Evolutionary conservation across 1,140 invertebrate species (phyloP), one percentile per base, ranked within the genome.

Genomic region (Drosophila ohnishii): DNA sequence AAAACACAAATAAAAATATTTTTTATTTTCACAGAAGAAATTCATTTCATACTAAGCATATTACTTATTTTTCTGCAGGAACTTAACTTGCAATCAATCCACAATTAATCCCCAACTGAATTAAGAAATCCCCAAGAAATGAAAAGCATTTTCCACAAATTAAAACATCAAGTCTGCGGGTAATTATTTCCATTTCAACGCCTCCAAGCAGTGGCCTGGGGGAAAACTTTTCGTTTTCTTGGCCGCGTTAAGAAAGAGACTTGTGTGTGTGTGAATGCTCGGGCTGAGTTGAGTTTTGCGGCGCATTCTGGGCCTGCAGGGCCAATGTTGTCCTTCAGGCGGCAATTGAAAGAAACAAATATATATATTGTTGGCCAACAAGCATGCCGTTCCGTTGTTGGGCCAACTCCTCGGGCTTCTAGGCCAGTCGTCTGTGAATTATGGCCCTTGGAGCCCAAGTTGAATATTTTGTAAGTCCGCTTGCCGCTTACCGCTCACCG

Each of bases 171-270:
- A 77, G 84, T 87, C 84, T 88, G 83, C 72, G 74, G 67, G 71
- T 83, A 88, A 88, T 87, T 87, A 87, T 83, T 88, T 87, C 84
- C 79, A 80, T 71, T 62, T 62, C 75, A 79, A 73, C 83, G 84
- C 84, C 72, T 75, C 63, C 69, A 55, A 22, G 22, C 16, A 50
- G 30, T 47, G 51, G 59, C 63, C 45, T 32, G 56, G 39, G 44
- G 47, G 16, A 53, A 82, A 82, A 83, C 34, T 73, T 79, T 79
- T 65, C 55, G 30, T 57, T 64, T 71, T 75, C 53, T 65, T 56
- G 61, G 53, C 51, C 48, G 32, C 35, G 37, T 19, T 51, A 32
- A 62, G 48, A 47, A 58, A 65, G 77, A 75, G 62, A 86, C 78
- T 86, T 81, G 62, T 55, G 22, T 60, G 73, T 61, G 64, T 71